phyloP scores from a whole-genome alignment of 2,888 invertebrate genomes.

The Platerodrilus igneus region DNA sequence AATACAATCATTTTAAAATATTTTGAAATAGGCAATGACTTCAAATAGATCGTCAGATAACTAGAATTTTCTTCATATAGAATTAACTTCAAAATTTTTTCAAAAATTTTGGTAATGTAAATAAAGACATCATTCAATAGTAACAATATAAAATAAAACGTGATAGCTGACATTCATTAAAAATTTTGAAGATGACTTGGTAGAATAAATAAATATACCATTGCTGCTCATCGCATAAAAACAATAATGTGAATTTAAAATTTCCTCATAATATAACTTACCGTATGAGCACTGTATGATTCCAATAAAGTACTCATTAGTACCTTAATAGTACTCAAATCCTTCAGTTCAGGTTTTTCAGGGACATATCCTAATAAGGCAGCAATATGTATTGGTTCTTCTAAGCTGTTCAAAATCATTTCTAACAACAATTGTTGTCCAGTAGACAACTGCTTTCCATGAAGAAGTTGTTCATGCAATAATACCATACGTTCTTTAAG shows the following conservation, averaged over 20 bases:
- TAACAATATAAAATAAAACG: conserved; percentile 8
- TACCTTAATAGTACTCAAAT: conserved; percentile 46
- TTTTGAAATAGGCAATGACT: no score
- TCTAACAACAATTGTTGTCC: conserved; percentile 59
- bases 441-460: conserved; percentile 51
- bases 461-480: conserved; percentile 53
- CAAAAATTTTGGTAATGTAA: no score
- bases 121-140: no score
- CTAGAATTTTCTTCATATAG: no score
- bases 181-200: background rate
- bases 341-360: conserved; percentile 35
- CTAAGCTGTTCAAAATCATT: conserved; percentile 57
- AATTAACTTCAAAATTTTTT: no score
- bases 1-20: no score
- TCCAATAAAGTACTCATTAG: conserved; percentile 55
- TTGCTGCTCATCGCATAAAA: no score
- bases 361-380: conserved; percentile 51
- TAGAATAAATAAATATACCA: background rate
- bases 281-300: conserved; percentile 53
- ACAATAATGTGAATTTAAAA: no score
- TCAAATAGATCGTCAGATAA: no score
- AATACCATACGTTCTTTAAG: conserved; percentile 56
- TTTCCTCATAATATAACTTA: no score
- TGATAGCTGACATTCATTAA: conserved; percentile 1
- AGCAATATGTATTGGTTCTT: conserved; percentile 57